Percentiles rank a stretch among this genome's conserved stretches.
Evolutionary conservation across 2,888 invertebrate species (phyloP).

Genomic region (Stenoptilia bipunctidactyla): DNA sequence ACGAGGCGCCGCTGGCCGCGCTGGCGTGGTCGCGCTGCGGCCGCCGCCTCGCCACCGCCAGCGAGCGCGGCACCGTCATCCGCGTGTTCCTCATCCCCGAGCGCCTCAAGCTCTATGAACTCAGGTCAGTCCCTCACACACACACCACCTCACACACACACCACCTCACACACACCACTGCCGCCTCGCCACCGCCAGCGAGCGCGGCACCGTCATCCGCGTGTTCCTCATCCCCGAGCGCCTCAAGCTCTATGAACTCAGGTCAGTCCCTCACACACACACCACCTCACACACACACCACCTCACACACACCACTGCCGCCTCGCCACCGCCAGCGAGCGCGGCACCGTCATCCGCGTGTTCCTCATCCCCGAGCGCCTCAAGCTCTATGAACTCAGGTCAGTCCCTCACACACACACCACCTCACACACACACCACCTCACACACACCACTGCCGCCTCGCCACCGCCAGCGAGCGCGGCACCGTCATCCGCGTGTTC

Average conservation of each 20-base stretch:
- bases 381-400: conserved; percentile 92
- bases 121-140: conserved; percentile 73
- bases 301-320: no score
- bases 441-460: conserved; percentile 83
- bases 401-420: no score
- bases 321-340: conserved; percentile 89
- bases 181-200: conserved; percentile 87
- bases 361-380: conserved; percentile 89
- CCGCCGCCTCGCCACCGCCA: conserved; percentile 84
- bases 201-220: conserved; percentile 97
- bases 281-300: no score
- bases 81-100: conserved; percentile 91
- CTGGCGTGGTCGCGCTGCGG: conserved; percentile 93
- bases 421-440: no score
- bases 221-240: conserved; percentile 92
- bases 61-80: conserved; percentile 97
- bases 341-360: conserved; percentile 97
- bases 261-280: conserved; percentile 51
- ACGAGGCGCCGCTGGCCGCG: conserved; percentile 96
- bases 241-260: conserved; percentile 92
- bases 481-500: conserved; percentile 98
- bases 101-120: conserved; percentile 93
- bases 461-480: conserved; percentile 92
- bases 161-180: no score
- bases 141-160: no score